Conservation (phyloP, 2,797 vertebrate genomes). For the Bufotes viridis region DNA sequence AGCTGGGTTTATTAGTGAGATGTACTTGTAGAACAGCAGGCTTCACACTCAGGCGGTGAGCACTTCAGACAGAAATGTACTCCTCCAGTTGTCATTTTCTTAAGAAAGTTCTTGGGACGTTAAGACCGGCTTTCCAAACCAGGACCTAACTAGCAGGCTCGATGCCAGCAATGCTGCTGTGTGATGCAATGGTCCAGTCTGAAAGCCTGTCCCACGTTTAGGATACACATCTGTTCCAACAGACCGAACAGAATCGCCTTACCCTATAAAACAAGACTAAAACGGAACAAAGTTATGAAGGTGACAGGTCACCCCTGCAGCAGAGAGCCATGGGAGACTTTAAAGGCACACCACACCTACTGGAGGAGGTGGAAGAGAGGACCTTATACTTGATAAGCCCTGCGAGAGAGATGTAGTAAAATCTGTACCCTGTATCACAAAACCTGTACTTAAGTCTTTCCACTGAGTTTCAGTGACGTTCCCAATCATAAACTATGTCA, state of each 20-base stretch:
- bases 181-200: neutral
- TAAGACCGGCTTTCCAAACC: conserved; percentile 7
- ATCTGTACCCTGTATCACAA: conserved; percentile 48
- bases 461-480: conserved; percentile 31
- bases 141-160: neutral
- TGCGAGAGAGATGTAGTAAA: conserved; percentile 22
- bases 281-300: neutral
- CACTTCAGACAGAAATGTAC: conserved; percentile 27
- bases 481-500: neutral
- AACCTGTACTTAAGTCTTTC: conserved; percentile 12
- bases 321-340: neutral
- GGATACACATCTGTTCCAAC: conserved; percentile 6
- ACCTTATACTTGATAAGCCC: conserved; percentile 12
- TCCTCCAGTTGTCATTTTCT: conserved; percentile 40
- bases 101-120: neutral
- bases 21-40: conserved; percentile 50
- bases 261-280: neutral
- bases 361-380: neutral
- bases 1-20: conserved; percentile 37
- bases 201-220: conserved; percentile 14
- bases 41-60: conserved; percentile 15
- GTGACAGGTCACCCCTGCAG: neutral
- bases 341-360: conserved; percentile 16
- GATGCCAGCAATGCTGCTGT: conserved; percentile 1
- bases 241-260: conserved; percentile 8